Evolutionary conservation across 1,140 invertebrate genomes (phyloP).

Genomic region (Linepithema humile): DNA sequence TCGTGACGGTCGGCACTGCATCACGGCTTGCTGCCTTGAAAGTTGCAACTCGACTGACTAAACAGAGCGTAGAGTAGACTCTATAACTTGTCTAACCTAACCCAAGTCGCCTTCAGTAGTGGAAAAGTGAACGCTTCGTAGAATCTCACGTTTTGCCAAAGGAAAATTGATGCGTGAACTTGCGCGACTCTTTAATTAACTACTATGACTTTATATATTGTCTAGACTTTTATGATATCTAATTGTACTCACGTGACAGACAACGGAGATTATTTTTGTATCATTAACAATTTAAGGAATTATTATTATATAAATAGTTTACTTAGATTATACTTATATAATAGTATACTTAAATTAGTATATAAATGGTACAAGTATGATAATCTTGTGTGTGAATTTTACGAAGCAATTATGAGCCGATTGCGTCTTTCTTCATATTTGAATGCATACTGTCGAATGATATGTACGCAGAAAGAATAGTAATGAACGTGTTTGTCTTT

Average conservation of each 20-base stretch:
- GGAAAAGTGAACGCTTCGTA: conserved; percentile 15
- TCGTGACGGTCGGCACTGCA: background rate
- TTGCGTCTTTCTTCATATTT: too few relatives aligned
- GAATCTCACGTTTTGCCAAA: background rate
- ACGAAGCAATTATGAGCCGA: too few relatives aligned
- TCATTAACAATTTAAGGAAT: too few relatives aligned
- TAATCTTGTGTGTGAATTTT: too few relatives aligned
- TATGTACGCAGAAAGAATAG: too few relatives aligned
- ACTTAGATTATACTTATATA: too few relatives aligned
- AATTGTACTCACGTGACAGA: background rate
- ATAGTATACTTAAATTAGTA: too few relatives aligned
- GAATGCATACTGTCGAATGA: too few relatives aligned
- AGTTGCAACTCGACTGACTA: conserved; percentile 51
- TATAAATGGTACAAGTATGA: too few relatives aligned
- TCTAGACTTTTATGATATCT: background rate
- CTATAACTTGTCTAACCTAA: conserved; percentile 7
- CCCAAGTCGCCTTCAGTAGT: background rate
- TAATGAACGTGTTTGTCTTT: too few relatives aligned
- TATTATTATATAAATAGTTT: too few relatives aligned
- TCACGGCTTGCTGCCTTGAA: conserved; percentile 12
- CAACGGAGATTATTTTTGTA: too few relatives aligned
- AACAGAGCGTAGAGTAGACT: conserved; percentile 34
- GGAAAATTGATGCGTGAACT: background rate
- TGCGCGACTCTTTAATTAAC: background rate
- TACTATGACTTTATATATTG: background rate